phyloP scores from a whole-genome alignment of 2,888 invertebrate genomes.

The Xanthia icteritia region DNA sequence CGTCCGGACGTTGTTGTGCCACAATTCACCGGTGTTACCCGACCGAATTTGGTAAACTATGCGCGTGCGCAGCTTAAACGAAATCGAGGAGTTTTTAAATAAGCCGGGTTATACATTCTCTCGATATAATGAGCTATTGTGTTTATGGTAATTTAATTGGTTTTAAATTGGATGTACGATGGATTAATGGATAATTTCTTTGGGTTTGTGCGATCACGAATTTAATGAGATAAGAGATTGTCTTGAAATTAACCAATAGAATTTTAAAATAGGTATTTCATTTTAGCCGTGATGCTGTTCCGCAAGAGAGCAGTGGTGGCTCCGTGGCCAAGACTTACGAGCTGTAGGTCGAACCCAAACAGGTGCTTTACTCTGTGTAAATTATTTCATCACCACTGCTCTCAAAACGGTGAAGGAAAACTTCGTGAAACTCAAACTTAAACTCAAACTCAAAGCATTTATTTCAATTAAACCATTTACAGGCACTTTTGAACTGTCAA shows the following conservation, averaged over 20 bases:
- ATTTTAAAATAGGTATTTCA: too few species aligned
- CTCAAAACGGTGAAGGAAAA: too few species aligned
- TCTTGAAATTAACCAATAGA: not conserved
- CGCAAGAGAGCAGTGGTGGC: too few species aligned
- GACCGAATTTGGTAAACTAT: conserved; percentile 48
- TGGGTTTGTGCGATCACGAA: not conserved
- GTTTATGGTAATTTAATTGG: conserved; percentile 46
- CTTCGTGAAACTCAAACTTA: too few species aligned
- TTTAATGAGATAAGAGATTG: not conserved
- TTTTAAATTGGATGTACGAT: conserved; percentile 45
- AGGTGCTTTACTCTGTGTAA: too few species aligned
- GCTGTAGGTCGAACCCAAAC: too few species aligned
- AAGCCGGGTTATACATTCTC: conserved; percentile 35
- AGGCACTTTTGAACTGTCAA: too few species aligned
- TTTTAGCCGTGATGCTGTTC: too few species aligned
- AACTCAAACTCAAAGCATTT: too few species aligned
- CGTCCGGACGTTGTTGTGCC: conserved; percentile 77
- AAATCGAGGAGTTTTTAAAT: conserved; percentile 17
- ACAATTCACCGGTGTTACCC: conserved; percentile 68
- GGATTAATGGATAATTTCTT: conserved; percentile 25
- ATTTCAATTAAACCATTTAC: too few species aligned
- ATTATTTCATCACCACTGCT: too few species aligned
- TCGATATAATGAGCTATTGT: conserved; percentile 44
- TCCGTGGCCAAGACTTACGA: too few species aligned
- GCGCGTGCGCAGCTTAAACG: conserved; percentile 43